A percentile compares a stretch with the other conserved stretches of the same genome.
phyloP scores from a whole-genome alignment of 1,140 invertebrate species.

The Magallana angulata region DNA sequence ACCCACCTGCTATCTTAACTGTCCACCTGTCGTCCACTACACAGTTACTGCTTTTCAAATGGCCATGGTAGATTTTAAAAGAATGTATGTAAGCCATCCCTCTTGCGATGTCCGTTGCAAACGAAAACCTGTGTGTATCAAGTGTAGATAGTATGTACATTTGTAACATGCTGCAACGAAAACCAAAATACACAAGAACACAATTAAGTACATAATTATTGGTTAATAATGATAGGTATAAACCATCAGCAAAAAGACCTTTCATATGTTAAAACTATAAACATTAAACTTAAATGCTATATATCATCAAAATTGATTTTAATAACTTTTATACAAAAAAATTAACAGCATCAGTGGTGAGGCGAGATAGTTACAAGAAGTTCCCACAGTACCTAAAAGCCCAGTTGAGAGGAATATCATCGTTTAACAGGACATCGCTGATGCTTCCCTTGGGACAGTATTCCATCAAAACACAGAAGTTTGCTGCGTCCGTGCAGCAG shows the following conservation, averaged over 20 bases:
- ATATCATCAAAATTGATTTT: too few relatives aligned
- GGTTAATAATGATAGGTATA: too few relatives aligned
- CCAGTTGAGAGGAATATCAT: slow-evolving; percentile 73
- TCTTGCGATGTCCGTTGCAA: slow-evolving; percentile 70
- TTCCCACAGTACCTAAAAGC: slow-evolving; percentile 66
- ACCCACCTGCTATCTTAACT: slow-evolving; percentile 88
- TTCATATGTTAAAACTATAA: too few relatives aligned
- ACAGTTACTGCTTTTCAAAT: slow-evolving; percentile 95
- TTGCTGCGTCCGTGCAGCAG: slow-evolving; percentile 66
- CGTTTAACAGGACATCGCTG: slow-evolving; percentile 71
- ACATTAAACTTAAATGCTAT: too few relatives aligned
- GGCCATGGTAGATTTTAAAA: slow-evolving; percentile 91
- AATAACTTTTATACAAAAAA: too few relatives aligned
- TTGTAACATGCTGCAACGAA: too few relatives aligned
- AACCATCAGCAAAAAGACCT: too few relatives aligned
- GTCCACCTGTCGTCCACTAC: slow-evolving; percentile 96
- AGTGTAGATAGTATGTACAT: too few relatives aligned
- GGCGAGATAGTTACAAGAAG: too few relatives aligned
- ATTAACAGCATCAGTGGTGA: too few relatives aligned
- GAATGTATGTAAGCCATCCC: slow-evolving; percentile 96
- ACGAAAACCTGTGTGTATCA: slow-evolving; percentile 66
- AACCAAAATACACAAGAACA: too few relatives aligned
- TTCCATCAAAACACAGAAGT: slow-evolving; percentile 67
- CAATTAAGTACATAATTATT: too few relatives aligned
- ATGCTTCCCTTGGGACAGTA: slow-evolving; percentile 75